Base-by-base conservation (phyloP, 1,140 invertebrate species). In the Dendrolimus kikuchii region DNA sequence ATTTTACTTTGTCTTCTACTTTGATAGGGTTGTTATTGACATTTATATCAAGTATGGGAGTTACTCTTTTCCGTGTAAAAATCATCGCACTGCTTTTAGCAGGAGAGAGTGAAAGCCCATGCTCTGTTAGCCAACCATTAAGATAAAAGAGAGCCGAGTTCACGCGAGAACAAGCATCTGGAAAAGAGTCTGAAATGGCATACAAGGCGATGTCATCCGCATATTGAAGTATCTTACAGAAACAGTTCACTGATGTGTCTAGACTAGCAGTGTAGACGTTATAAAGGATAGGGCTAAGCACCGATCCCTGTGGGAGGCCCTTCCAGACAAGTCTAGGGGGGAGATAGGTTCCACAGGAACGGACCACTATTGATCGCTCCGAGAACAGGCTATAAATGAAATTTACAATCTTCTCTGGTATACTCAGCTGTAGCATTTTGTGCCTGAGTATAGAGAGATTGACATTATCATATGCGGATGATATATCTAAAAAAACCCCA, bases 381-480 rank as follows among this genome's bases (percentile, higher is more conserved):
- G 38, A 38, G 46, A 46, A 23, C 23, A 23, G 1, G 23, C 23
- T 23, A 3, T 2, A 23, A 23, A 23, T 23, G 3, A 23, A 23
- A 45, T 48, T 23, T 10, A 43, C 39, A 40, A 53, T 23, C 40
- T 9, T 59, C 39, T n/a, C 44, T 7, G 57, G 51, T 23, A 54
- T 43, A 41, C 48, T 53, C 52, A 59, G 38, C 7, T 50, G 46
- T n/a, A 8, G 40, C 39, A 60, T 39, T 47, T 55, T 60, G 8
- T 49, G 36, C 23, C 49, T 60, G 49, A 60, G 49, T 7, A 60
- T 7, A 4, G 43, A 40, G 51, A 60, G 53, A 39, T 39, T 44
- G 6, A 55, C 49, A 49, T 60, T 55, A 40, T 60, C 58, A 49
- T 60, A 60, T 10, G 58, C 58, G n/a, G 58, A 23, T n/a, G 51